phyloP scores from a whole-genome alignment of 2,888 invertebrate genomes.

The Myathropa florea region DNA sequence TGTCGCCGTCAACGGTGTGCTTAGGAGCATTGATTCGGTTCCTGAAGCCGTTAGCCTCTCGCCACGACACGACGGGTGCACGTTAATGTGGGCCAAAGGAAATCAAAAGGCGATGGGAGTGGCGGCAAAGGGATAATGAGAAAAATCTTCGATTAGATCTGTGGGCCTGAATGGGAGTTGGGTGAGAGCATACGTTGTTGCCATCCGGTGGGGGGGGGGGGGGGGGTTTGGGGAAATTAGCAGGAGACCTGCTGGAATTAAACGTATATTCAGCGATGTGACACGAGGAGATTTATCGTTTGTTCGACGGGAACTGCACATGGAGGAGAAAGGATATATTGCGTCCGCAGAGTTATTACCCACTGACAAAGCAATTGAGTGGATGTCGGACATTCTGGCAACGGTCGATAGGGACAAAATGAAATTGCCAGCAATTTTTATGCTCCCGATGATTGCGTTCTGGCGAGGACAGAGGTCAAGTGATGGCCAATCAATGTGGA shows the following conservation, averaged over 20 bases:
- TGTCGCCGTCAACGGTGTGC: conserved; percentile 49
- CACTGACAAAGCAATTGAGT: neutral
- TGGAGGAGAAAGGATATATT: neutral
- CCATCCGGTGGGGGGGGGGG: neutral
- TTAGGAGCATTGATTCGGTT: conserved; percentile 54
- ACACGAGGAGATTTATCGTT: conserved; percentile 38
- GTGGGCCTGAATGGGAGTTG: neutral
- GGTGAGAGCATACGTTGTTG: neutral
- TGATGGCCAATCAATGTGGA: neutral
- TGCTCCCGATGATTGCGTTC: neutral
- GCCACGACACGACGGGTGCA: conserved; percentile 3
- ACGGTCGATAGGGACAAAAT: neutral
- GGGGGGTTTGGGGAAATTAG: conserved; percentile 52
- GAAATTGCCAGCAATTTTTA: neutral
- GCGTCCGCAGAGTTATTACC: neutral
- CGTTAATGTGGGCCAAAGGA: conserved; percentile 55
- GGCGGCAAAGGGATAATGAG: conserved; percentile 61
- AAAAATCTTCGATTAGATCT: conserved; percentile 46
- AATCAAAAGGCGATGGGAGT: conserved; percentile 51
- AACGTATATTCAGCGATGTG: conserved; percentile 44
- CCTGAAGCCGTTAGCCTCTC: conserved; percentile 39
- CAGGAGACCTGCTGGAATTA: conserved; percentile 45
- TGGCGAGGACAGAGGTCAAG: neutral
- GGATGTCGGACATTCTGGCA: neutral
- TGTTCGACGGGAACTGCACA: conserved; percentile 5